These are phyloP conservation scores for Nomada ruficornis DNA, from an alignment of 2,888 invertebrate genomes.

Conservation along the genomic window DNA sequence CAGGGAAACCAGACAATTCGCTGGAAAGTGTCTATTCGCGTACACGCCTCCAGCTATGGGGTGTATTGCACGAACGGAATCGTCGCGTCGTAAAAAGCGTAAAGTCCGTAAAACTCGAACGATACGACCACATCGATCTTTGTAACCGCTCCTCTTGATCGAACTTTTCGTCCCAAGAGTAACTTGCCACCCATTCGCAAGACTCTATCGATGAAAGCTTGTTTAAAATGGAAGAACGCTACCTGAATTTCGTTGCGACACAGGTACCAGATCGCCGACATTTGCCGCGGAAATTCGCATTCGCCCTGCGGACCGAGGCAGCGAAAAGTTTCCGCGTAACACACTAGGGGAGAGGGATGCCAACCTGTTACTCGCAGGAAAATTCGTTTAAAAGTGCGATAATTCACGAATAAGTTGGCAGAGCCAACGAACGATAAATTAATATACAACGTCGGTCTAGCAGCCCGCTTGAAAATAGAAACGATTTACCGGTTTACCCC, in stretches of 20 bases:
- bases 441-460: constrained; percentile 25
- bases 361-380: constrained; percentile 51
- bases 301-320: background rate
- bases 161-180: constrained; percentile 48
- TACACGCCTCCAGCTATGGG: background rate
- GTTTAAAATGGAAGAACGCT: background rate
- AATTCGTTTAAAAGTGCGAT: constrained; percentile 52
- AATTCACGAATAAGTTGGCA: constrained; percentile 52
- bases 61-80: constrained; percentile 37
- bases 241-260: background rate
- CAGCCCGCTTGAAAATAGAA: constrained; percentile 48
- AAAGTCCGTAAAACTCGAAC: constrained; percentile 53
- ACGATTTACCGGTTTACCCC: constrained; percentile 46
- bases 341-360: background rate
- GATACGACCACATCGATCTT: constrained; percentile 54
- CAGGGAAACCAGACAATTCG: constrained; percentile 34
- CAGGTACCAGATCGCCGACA: background rate
- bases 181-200: background rate
- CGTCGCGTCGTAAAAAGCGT: constrained; percentile 53
- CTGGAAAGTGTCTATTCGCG: constrained; percentile 19
- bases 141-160: constrained; percentile 66
- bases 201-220: background rate
- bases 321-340: constrained; percentile 18
- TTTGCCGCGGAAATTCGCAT: background rate
- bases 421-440: constrained; percentile 40